Percentiles rank a stretch among this genome's conserved stretches.
Conservation (phyloP, 2,797 vertebrate genomes). For the Neopelma chrysocephalum region DNA sequence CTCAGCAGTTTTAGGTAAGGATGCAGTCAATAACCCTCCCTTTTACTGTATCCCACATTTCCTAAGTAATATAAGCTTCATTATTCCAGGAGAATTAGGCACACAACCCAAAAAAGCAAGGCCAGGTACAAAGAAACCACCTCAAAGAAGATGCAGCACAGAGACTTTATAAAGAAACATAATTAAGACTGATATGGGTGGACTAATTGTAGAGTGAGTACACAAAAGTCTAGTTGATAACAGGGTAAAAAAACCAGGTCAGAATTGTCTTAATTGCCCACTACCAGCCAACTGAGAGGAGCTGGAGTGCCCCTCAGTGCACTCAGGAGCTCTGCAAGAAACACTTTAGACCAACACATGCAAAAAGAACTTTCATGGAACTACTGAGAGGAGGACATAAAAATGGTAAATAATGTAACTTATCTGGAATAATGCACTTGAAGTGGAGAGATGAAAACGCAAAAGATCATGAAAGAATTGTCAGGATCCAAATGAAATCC, state of each 20-base stretch:
- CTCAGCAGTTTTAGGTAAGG: not conserved
- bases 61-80: not conserved
- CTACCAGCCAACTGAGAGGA: not conserved
- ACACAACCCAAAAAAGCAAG: not conserved
- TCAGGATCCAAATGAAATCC: slow-evolving; percentile 6
- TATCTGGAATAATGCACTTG: not conserved
- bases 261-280: not conserved
- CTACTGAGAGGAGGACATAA: slow-evolving; percentile 3
- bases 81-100: not conserved
- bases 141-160: not conserved
- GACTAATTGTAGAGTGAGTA: not conserved
- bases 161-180: not conserved
- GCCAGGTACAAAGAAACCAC: not conserved
- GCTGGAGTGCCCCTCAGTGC: not conserved
- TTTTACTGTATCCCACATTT: not conserved
- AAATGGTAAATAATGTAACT: not conserved
- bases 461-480: not conserved
- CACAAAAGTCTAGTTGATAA: not conserved
- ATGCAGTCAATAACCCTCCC: not conserved
- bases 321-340: not conserved
- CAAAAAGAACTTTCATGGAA: not conserved
- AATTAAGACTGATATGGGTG: not conserved
- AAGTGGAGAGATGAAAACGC: not conserved
- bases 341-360: not conserved
- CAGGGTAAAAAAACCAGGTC: not conserved